Evolutionary conservation across 2,888 invertebrate genomes (phyloP).

Genomic region (Gortyna flavago): DNA sequence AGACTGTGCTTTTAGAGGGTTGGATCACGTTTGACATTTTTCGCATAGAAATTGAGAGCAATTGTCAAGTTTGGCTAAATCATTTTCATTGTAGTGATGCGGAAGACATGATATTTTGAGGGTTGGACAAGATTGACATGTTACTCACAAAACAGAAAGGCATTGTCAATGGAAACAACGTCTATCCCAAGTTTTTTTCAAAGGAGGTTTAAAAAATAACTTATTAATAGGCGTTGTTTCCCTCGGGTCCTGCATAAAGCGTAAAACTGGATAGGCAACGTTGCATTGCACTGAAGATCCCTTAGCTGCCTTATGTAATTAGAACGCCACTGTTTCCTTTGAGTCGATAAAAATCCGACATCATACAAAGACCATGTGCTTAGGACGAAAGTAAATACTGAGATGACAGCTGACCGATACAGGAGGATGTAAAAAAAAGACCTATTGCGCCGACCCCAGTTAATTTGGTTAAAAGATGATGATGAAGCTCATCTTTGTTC

Average conservation of each 20-base stretch:
- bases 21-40: slow-evolving; percentile 2
- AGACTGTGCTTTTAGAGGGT: neutral
- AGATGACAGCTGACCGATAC: neutral
- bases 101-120: slow-evolving; percentile 11
- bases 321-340: neutral
- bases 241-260: neutral
- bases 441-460: neutral
- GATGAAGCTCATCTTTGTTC: neutral
- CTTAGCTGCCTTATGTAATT: neutral
- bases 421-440: no score
- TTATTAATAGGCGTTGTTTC: neutral
- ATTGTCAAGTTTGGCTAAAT: neutral
- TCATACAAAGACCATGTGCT: neutral
- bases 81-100: neutral
- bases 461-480: neutral
- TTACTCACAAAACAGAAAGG: neutral
- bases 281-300: neutral
- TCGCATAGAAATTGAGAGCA: neutral
- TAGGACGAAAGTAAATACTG: neutral
- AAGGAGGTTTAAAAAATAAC: neutral
- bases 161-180: neutral
- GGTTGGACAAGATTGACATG: neutral
- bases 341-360: neutral
- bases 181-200: neutral
- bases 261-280: neutral